Evolutionary conservation across 2,797 vertebrate genomes (phyloP), one percentile per base, ranked within the genome.

Genomic region (Notolabrus celidotus): DNA sequence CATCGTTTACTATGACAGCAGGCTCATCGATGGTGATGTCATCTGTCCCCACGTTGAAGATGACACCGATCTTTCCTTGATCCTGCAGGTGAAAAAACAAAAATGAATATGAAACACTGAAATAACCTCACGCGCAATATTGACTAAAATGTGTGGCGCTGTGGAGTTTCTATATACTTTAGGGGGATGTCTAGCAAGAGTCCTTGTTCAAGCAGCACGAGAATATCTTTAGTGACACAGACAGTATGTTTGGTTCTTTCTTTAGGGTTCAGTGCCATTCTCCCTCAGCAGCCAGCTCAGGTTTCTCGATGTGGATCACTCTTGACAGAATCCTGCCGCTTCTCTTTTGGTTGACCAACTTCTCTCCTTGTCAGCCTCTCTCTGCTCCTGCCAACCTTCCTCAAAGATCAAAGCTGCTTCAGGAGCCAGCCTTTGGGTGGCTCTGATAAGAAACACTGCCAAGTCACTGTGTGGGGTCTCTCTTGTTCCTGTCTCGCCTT

Each of bases 21-120:
- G 95, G 95, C 87, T 98, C 97, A 9, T 97, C 96, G 5, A 98
- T 97, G 77, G 95, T 94, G 86, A 98, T 98, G 93, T 98, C 96
- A 66, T 98, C 96, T 0, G 96, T 98, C 67, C 97, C 97, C 81
- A 98, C 97, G 10, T 98, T 98, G 92, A 98, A 98, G 82, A 97
- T 97, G 69, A 98, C 96, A 27, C 95, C 93, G 5, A 98, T 95
- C 62, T 96, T 97, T 69, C 97, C 97, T 92, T 96, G 94, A 84
- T 97, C 96, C 96, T 97, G 92, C n/a, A 55, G 79, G 71, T 68
- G 10, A 59, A 67, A 46, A 54, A 63, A 66, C 14, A 71, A 63
- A 1, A 43, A 34, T 10, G 14, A 63, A 65, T 10, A n/a, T 23
- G 17, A 12, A 22, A 31, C 29, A 7, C 29, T 31, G n/a, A 25